These are phyloP conservation scores for Leucosticte australis DNA, from an alignment of 2,113 vertebrate species.

Conservation along the genomic window DNA sequence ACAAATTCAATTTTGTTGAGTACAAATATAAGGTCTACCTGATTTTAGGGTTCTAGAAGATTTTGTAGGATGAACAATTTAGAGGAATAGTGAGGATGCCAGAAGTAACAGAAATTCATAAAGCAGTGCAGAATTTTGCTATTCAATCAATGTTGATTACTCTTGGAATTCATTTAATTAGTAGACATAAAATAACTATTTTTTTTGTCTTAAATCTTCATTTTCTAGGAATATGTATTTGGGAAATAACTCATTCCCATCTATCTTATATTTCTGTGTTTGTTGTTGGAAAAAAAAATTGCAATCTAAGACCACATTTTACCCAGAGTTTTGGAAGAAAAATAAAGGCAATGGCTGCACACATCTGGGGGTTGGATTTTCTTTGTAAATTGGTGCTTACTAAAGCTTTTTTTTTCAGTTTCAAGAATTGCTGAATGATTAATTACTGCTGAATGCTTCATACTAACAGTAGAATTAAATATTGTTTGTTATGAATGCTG, in stretches of 20 bases:
- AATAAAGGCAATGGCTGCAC: background rate
- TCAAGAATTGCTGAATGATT: background rate
- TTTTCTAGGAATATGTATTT: background rate
- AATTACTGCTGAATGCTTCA: background rate
- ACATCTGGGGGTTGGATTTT: fast-evolving
- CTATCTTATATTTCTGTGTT: background rate
- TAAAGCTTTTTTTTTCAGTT: background rate
- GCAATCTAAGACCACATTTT: background rate
- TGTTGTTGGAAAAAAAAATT: background rate
- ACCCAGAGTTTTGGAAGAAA: background rate
- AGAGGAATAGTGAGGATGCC: background rate
- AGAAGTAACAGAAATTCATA: background rate
- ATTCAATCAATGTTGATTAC: background rate
- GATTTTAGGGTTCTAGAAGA: background rate
- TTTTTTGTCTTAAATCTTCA: background rate
- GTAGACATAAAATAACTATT: background rate
- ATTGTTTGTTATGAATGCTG: background rate
- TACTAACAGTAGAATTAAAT: background rate
- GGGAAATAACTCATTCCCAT: background rate
- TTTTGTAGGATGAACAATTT: background rate
- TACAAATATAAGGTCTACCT: background rate
- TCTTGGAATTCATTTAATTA: background rate
- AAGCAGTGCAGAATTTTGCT: background rate
- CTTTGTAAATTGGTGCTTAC: fast-evolving
- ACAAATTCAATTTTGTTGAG: fast-evolving